Base-by-base conservation (phyloP, 2,888 invertebrate genomes). In the Microplitis deprimator region DNA sequence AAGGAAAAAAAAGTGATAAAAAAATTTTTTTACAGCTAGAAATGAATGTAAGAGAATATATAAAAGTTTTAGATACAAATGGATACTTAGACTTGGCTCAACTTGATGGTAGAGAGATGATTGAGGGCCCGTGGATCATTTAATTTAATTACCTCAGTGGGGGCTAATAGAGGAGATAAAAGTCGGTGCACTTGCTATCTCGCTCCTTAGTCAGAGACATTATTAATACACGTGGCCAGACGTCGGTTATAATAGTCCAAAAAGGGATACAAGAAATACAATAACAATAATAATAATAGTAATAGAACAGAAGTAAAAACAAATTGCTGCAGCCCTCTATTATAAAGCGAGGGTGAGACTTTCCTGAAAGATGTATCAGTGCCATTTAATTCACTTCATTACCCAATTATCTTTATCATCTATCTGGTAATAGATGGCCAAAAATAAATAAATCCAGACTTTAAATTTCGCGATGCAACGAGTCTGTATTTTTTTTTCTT, bases 101-200 rank as follows among this genome's bases (percentile, higher is more conserved):
- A 50, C 13, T 13, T 50, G 50, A 50, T 50, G 50, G 50, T 50
- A 80, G 82, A 83, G 85, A 87, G 78, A 82, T 88, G 87, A 89
- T 89, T 85, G 86, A 89, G 87, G 85, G 87, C 84, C 85, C 85
- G 85, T 86, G 86, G 86, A 88, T 88, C 88, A 87, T 89, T 88
- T 88, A 89, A 89, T 89, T 89, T 89, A 89, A 89, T 89, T 89
- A 88, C 86, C 86, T 83, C 84, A 84, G 79, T 85, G 77, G 84
- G 87, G 88, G 86, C 87, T 88, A 87, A 89, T 87, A 87, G 87
- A 85, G 81, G 85, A 88, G 88, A 88, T 88, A 87, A 89, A 89
- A 87, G 86, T 87, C 81, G 82, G 82, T 83, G 81, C 80, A 78
- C 79, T 83, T 29, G 29, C 82, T 62, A 16, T 13, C 20, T 41